Evolutionary conservation across 2,888 invertebrate species (phyloP), one percentile per base, ranked within the genome.

Genomic region (Calameuta idolon): DNA sequence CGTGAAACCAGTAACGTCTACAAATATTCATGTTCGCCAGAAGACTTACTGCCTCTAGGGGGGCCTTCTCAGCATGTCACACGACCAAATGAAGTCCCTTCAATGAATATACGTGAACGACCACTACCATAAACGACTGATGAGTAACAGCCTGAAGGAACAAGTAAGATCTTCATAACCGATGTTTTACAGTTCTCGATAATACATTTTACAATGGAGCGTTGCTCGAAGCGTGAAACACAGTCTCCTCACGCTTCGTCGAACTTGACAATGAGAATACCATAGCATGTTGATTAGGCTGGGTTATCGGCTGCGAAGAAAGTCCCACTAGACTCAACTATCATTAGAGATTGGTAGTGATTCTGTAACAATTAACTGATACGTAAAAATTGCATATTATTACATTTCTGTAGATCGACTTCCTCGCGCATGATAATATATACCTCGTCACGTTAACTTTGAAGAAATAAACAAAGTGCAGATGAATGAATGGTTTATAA

Each of bases 251-350:
- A 84, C 83, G 85, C 82, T 75, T 81, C 79, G 79, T 55, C 81
- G 75, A 33, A 71, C 11, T 71, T 15, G 4, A 71, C 71, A 34
- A 31, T 81, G 83, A 82, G 83, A 78, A 81, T 78, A 78, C 79
- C 79, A 77, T 81, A 81, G 83, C 83, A 84, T 87, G 84, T 83
- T 87, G 84, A 86, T 86, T 84, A 85, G 81, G 55, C 23, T 55
- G 23, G 5, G 55, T 55, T 55, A 55, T 55, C 55, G 23, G 55
- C 55, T 55, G 23, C 23, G 23, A 55, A 55, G 55, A 55, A 55
- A 55, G 55, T 9, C 23, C 55, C 55, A 55, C 55, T 55, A 55
- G 23, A 23, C 55, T 23, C 23, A 55, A 55, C 23, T 23, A 55
- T 15, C 55, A 23, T 23, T 55, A 55, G 23, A 55, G 9, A 5